Conservation (phyloP, 2,113 vertebrate genomes). For the Gambusia affinis region DNA sequence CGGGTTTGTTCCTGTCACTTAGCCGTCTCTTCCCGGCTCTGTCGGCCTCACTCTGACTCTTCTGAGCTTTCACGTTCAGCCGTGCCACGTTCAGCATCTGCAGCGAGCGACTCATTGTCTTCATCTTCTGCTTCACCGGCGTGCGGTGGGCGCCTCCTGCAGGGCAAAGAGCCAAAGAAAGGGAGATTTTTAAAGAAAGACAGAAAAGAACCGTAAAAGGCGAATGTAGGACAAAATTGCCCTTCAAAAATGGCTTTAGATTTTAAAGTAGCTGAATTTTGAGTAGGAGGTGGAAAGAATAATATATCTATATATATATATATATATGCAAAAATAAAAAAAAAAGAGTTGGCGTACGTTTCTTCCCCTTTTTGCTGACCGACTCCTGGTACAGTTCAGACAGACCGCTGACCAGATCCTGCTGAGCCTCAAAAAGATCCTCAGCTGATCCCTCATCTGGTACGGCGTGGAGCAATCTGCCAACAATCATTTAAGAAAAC, state of each 20-base stretch:
- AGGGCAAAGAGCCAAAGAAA: slow-evolving; percentile 6
- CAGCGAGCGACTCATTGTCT: slow-evolving; percentile 93
- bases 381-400: slow-evolving; percentile 85
- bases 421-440: slow-evolving; percentile 63
- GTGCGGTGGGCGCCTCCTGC: slow-evolving; percentile 89
- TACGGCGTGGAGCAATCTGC: slow-evolving; percentile 85
- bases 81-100: slow-evolving; percentile 96
- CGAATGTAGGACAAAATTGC: not conserved
- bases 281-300: not conserved
- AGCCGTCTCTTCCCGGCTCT: slow-evolving; percentile 69
- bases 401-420: slow-evolving; percentile 81
- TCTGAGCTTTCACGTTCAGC: slow-evolving; percentile 93
- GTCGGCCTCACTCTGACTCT: slow-evolving; percentile 81
- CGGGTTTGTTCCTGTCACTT: slow-evolving; percentile 76
- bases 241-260: not conserved
- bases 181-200: not conserved
- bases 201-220: not conserved
- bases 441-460: slow-evolving; percentile 54
- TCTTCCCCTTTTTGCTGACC: slow-evolving; percentile 77
- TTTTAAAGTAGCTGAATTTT: not conserved
- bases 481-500: not conserved
- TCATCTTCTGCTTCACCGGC: slow-evolving; percentile 97
- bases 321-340: not conserved
- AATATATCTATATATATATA: too few species aligned
- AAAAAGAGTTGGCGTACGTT: slow-evolving; percentile 77